A percentile compares a stretch with the other conserved stretches of the same genome.
Evolutionary conservation across 2,888 invertebrate species (phyloP).

Genomic region (Tribolium freemani): DNA sequence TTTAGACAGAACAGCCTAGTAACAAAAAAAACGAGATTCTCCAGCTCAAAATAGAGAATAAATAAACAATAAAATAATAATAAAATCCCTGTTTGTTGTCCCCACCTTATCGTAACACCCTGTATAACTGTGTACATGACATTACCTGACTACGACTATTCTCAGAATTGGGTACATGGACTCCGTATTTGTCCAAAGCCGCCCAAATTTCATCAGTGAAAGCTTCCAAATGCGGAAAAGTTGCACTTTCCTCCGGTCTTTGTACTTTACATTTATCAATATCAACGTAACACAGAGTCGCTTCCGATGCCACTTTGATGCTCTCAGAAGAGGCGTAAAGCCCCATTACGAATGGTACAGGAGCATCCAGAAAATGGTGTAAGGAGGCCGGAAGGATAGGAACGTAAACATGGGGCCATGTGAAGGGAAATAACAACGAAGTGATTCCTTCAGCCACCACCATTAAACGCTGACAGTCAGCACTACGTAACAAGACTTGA

Average conservation of each 20-base stretch:
- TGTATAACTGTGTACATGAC: neutral
- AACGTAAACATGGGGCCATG: slow-evolving; percentile 99
- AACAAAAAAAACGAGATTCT: no score
- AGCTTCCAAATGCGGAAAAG: slow-evolving; percentile 91
- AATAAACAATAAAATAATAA: no score
- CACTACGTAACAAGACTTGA: slow-evolving; percentile 94
- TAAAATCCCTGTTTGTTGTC: no score
- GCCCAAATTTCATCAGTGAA: slow-evolving; percentile 88
- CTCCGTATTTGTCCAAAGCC: slow-evolving; percentile 78
- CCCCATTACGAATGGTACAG: slow-evolving; percentile 99
- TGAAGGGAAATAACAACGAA: slow-evolving; percentile 91
- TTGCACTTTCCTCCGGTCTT: slow-evolving; percentile 94
- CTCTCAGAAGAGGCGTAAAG: slow-evolving; percentile 76
- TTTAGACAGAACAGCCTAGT: no score
- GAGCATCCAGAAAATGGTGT: slow-evolving; percentile 97
- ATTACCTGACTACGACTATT: slow-evolving; percentile 56
- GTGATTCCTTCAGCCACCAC: slow-evolving; percentile 95
- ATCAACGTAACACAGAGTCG: slow-evolving; percentile 95
- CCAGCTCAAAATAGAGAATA: no score
- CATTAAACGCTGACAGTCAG: slow-evolving; percentile 96
- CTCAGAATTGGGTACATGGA: slow-evolving; percentile 66
- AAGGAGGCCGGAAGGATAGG: slow-evolving; percentile 96
- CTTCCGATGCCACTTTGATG: slow-evolving; percentile 81
- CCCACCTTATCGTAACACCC: neutral
- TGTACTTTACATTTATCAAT: slow-evolving; percentile 94